A percentile compares a stretch with the other conserved stretches of the same genome.
Conservation (phyloP, 2,888 invertebrate genomes). For the Hyalella azteca region DNA sequence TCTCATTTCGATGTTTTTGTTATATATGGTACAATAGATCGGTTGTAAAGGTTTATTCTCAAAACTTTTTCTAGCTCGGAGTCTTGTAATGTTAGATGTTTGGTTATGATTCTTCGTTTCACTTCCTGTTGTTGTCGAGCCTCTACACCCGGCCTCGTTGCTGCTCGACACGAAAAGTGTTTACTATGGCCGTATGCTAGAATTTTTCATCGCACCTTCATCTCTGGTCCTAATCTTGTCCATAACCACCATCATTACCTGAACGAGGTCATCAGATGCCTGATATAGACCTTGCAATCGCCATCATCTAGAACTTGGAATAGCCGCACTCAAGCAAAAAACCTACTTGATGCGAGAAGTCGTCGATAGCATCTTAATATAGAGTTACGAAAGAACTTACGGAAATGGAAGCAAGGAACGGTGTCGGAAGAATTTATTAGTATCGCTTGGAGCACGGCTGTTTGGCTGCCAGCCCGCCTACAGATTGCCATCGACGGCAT, state of each 20-base stretch:
- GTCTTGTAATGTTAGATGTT: too few relatives aligned
- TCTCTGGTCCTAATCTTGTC: slow-evolving; percentile 7
- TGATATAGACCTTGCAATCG: slow-evolving; percentile 9
- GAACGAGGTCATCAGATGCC: slow-evolving; percentile 23
- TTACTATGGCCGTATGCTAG: too few relatives aligned
- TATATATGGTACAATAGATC: too few relatives aligned
- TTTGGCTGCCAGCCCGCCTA: not conserved
- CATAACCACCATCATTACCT: slow-evolving; percentile 30
- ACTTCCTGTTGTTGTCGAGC: too few relatives aligned
- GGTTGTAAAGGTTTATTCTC: too few relatives aligned
- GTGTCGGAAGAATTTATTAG: slow-evolving; percentile 2
- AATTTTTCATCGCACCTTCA: not conserved
- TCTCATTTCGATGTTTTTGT: too few relatives aligned
- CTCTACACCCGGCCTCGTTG: too few relatives aligned
- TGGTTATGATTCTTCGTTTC: too few relatives aligned
- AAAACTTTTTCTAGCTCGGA: too few relatives aligned
- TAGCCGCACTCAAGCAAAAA: slow-evolving; percentile 33
- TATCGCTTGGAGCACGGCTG: not conserved
- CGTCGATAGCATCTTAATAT: slow-evolving; percentile 24
- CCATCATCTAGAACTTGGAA: slow-evolving; percentile 9
- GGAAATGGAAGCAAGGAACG: slow-evolving; percentile 10
- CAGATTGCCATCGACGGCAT: too few relatives aligned
- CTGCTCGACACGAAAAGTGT: too few relatives aligned
- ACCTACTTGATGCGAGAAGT: slow-evolving; percentile 4
- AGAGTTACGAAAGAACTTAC: slow-evolving; percentile 24